These are phyloP conservation scores for Pagrus major DNA, from an alignment of 2,113 vertebrate species.

Conservation along the genomic window DNA sequence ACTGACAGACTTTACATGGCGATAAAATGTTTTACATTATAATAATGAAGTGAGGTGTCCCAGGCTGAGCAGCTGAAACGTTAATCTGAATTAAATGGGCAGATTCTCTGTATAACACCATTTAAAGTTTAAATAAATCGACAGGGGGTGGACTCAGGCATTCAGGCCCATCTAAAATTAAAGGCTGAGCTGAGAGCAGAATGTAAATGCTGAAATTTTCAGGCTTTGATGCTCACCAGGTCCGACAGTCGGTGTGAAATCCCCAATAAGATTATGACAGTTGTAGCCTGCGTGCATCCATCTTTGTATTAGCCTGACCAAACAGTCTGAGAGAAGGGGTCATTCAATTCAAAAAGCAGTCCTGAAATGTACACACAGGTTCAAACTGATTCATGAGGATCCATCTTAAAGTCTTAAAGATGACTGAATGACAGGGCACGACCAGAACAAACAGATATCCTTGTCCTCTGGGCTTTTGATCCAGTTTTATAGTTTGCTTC, in stretches of 20 bases:
- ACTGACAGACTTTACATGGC: neutral
- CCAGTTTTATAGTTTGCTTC: neutral
- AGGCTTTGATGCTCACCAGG: constrained; percentile 48
- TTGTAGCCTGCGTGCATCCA: constrained; percentile 50
- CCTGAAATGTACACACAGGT: neutral
- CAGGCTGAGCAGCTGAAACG: constrained; percentile 6
- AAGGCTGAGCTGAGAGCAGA: constrained; percentile 42
- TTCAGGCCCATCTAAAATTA: constrained; percentile 32
- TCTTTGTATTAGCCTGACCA: constrained; percentile 47
- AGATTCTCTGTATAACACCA: neutral
- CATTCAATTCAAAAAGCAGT: constrained; percentile 24
- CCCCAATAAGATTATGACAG: constrained; percentile 56
- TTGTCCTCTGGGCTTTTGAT: constrained; percentile 3
- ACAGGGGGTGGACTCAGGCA: constrained; percentile 22
- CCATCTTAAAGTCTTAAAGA: constrained; percentile 21
- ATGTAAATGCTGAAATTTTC: constrained; percentile 47
- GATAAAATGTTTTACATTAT: neutral
- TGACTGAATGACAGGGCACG: neutral
- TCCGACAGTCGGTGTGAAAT: constrained; percentile 55
- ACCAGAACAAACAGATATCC: constrained; percentile 3
- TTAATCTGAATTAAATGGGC: neutral
- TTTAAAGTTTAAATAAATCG: constrained; percentile 29
- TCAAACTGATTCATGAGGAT: constrained; percentile 10
- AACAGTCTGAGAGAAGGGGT: constrained; percentile 20
- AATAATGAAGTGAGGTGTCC: neutral